Evolutionary conservation across 2,888 invertebrate species (phyloP), one percentile per base, ranked within the genome.

Genomic region (Megamerina dolium): DNA sequence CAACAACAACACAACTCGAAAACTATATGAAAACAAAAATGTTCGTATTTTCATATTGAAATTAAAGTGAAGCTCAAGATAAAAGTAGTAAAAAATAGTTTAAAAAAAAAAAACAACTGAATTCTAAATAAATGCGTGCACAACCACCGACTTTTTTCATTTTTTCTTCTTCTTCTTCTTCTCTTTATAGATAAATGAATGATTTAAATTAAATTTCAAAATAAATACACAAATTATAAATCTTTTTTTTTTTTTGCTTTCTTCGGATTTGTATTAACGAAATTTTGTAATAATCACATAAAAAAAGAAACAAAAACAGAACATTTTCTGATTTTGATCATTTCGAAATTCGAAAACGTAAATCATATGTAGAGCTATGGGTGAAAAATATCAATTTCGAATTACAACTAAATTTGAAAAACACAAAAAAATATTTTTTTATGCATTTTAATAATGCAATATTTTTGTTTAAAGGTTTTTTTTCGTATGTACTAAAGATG

Each of bases 361-460:
- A n/a, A n/a, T n/a, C n/a, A n/a, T n/a, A n/a, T n/a, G n/a, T n/a
- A n/a, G n/a, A n/a, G n/a, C n/a, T n/a, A n/a, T n/a, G n/a, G n/a
- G n/a, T n/a, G n/a, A n/a, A n/a, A n/a, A n/a, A n/a, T n/a, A n/a
- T n/a, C n/a, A n/a, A n/a, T n/a, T n/a, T n/a, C n/a, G n/a, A 62
- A 62, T 62, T 64, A 64, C 64, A 64, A 64, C 64, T 63, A 65
- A 64, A 64, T 64, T 64, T 64, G 64, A 64, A 64, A 64, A 64
- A 64, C 63, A 65, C 64, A 65, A 60, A n/a, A 43, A 44, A 43
- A 30, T 47, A 31, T n/a, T n/a, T n/a, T n/a, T n/a, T n/a, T n/a
- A n/a, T n/a, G n/a, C n/a, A n/a, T n/a, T 23, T 23, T 23, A 6
- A 23, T 23, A 6, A 23, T 8, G 10, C 23, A 23, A 23, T 23